These are phyloP conservation scores for Styela clava DNA, from an alignment of 23 tunicate genomes.

Conservation along the genomic window DNA sequence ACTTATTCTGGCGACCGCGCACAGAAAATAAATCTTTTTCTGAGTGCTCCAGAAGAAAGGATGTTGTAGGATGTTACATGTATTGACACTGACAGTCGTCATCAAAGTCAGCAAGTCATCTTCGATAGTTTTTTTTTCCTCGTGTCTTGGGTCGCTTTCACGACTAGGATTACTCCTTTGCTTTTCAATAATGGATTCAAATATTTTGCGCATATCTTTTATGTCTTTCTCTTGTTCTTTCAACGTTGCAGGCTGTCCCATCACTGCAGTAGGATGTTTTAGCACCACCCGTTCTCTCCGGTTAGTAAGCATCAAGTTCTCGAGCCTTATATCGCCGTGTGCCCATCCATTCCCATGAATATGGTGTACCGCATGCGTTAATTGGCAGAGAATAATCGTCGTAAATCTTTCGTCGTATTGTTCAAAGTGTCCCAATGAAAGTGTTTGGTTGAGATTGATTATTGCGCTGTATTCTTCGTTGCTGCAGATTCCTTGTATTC, in stretches of 20 bases:
- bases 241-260: background rate
- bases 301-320: background rate
- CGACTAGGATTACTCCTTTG: background rate
- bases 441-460: background rate
- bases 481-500: background rate
- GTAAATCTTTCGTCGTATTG: background rate
- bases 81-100: background rate
- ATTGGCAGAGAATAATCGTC: background rate
- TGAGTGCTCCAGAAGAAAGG: background rate
- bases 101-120: background rate
- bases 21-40: too few species aligned
- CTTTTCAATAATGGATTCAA: too few species aligned
- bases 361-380: background rate
- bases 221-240: background rate
- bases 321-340: background rate
- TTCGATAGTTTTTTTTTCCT: background rate
- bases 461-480: background rate
- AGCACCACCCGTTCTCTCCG: background rate
- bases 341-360: background rate
- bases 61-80: background rate
- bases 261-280: background rate
- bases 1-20: background rate
- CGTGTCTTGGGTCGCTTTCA: background rate
- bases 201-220: background rate
- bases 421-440: background rate